Conservation (phyloP, 2,113 vertebrate genomes). For the Epinephelus cyanopodus region DNA sequence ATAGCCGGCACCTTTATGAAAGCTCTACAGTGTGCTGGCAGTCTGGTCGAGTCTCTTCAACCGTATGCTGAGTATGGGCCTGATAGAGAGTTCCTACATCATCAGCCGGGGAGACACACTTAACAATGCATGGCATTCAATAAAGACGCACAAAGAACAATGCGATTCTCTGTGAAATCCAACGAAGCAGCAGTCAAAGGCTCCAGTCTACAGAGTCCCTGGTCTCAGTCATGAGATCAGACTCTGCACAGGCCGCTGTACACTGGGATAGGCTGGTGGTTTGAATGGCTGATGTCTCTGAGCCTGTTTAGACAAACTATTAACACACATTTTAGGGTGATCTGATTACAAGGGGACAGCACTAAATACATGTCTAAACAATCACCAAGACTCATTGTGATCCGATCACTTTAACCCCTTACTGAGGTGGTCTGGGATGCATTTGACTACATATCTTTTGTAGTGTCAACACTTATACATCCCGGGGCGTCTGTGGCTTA, state of each 20-base stretch:
- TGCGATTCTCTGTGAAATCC: constrained; percentile 53
- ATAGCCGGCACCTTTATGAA: constrained; percentile 15
- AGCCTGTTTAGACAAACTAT: no score
- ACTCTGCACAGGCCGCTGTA: constrained; percentile 20
- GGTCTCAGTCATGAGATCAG: constrained; percentile 47
- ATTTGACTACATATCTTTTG: no score
- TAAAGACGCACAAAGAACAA: constrained; percentile 61
- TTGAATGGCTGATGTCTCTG: constrained; percentile 2
- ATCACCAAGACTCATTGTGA: no score
- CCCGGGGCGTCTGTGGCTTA: no score
- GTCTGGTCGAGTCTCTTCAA: constrained; percentile 60
- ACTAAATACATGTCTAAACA: no score
- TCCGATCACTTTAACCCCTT: no score
- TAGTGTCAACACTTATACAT: no score
- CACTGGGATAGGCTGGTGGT: not conserved
- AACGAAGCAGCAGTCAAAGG: constrained; percentile 45
- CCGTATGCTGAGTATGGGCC: constrained; percentile 51
- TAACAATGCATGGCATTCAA: constrained; percentile 77
- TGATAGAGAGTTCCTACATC: constrained; percentile 61
- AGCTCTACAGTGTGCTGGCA: constrained; percentile 42
- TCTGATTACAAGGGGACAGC: no score
- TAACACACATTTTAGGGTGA: no score
- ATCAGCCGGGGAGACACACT: constrained; percentile 33
- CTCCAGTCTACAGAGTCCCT: constrained; percentile 13
- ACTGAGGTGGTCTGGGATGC: no score